phyloP scores from a whole-genome alignment of 2,113 vertebrate genomes.

The Henicopernis longicauda region DNA sequence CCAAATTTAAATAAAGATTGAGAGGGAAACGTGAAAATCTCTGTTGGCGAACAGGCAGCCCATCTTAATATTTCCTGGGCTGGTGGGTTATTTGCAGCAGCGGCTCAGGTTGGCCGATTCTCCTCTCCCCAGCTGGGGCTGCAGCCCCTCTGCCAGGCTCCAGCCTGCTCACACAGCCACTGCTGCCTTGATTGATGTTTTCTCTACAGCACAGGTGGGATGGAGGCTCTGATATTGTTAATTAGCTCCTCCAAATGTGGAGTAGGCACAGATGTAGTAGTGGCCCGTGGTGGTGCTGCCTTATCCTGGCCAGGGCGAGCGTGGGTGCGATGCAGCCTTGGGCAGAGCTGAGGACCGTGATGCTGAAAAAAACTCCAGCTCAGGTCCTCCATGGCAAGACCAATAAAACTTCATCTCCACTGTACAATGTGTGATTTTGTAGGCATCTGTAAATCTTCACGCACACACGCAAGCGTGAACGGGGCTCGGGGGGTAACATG shows the following conservation, averaged over 20 bases:
- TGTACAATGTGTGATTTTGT: background rate
- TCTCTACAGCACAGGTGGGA: background rate
- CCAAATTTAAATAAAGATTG: constrained; percentile 18
- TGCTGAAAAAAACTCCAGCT: background rate
- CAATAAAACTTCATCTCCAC: background rate
- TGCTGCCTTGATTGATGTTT: background rate
- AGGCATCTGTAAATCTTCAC: background rate
- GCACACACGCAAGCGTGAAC: background rate
- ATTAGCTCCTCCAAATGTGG: background rate
- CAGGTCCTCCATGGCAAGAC: background rate
- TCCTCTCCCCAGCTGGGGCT: background rate
- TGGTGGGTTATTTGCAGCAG: background rate
- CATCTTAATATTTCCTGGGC: background rate
- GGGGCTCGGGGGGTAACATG: background rate
- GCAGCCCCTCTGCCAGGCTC: background rate
- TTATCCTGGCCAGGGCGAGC: background rate
- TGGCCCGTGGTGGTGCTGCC: background rate
- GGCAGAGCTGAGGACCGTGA: background rate
- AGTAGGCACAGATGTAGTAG: background rate
- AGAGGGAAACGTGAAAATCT: constrained; percentile 8
- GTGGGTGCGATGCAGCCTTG: accelerated
- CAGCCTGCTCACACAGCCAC: background rate
- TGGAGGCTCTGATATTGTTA: background rate
- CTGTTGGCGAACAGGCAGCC: background rate
- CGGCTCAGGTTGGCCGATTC: background rate